These are phyloP conservation scores for Leptarthrus brevirostris DNA, from an alignment of 2,888 invertebrate genomes.

Conservation along the genomic window DNA sequence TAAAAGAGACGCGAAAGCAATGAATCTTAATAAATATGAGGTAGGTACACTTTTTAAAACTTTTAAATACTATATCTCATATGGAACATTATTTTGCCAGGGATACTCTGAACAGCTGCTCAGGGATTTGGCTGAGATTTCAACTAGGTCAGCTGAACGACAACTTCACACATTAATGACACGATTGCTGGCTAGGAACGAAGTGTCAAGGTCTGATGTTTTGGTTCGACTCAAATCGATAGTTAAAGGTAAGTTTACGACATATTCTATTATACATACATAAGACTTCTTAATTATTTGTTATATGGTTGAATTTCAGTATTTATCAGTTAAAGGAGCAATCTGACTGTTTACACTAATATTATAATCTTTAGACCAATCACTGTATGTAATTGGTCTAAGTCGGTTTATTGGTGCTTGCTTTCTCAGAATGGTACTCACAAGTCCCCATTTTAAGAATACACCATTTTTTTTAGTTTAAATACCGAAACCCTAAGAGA, in stretches of 20 bases:
- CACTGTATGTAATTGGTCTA: too few relatives aligned
- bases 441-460: too few relatives aligned
- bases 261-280: too few relatives aligned
- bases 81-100: conserved; percentile 32
- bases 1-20: conserved; percentile 66
- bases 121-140: conserved; percentile 60
- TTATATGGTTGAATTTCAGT: too few relatives aligned
- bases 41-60: conserved; percentile 50
- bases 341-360: too few relatives aligned
- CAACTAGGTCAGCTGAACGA: conserved; percentile 62
- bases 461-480: too few relatives aligned
- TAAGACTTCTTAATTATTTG: too few relatives aligned
- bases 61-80: background rate
- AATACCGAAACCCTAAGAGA: too few relatives aligned
- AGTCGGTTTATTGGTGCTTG: too few relatives aligned
- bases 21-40: conserved; percentile 64
- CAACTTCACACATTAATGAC: conserved; percentile 64
- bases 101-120: conserved; percentile 64
- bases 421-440: too few relatives aligned
- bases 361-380: too few relatives aligned
- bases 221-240: conserved; percentile 62
- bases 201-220: conserved; percentile 64
- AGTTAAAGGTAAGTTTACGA: conserved; percentile 62
- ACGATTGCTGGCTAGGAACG: conserved; percentile 63
- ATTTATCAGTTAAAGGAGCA: too few relatives aligned